Evolutionary conservation across 2,888 invertebrate species (phyloP).

Genomic region (Caenorhabditis macrosperma): DNA sequence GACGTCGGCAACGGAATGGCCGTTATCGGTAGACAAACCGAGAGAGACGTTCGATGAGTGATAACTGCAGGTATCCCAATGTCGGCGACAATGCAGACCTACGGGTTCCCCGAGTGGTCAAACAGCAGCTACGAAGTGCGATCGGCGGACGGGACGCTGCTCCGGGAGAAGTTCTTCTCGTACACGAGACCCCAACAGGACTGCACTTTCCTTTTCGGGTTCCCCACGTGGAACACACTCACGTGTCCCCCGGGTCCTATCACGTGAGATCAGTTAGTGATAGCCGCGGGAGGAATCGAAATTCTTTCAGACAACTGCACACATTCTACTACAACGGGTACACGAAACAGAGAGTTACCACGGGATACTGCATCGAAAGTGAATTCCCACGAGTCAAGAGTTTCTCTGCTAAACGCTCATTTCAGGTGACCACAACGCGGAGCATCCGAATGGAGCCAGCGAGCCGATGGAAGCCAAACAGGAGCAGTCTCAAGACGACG

Average conservation of each 20-base stretch:
- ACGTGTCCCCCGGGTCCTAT: slow-evolving; percentile 52
- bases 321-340: slow-evolving; percentile 28
- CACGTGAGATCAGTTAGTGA: slow-evolving; percentile 5
- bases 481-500: not conserved
- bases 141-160: slow-evolving; percentile 6
- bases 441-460: slow-evolving; percentile 24
- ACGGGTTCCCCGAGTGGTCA: slow-evolving; percentile 17
- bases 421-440: slow-evolving; percentile 33
- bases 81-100: slow-evolving; percentile 46
- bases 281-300: not conserved
- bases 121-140: slow-evolving; percentile 36
- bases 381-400: not conserved
- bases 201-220: slow-evolving; percentile 42
- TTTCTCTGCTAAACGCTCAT: no score
- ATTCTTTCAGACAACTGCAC: slow-evolving; percentile 43
- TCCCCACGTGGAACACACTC: slow-evolving; percentile 42
- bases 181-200: slow-evolving; percentile 35
- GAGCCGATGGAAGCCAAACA: not conserved
- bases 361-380: slow-evolving; percentile 45
- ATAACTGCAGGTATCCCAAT: slow-evolving; percentile 27
- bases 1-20: slow-evolving; percentile 57
- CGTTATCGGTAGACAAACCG: slow-evolving; percentile 9
- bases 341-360: slow-evolving; percentile 21
- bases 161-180: slow-evolving; percentile 23
- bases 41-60: not conserved